These are phyloP conservation scores for Homarus gammarus DNA, from an alignment of 2,888 invertebrate species.

Conservation along the genomic window DNA sequence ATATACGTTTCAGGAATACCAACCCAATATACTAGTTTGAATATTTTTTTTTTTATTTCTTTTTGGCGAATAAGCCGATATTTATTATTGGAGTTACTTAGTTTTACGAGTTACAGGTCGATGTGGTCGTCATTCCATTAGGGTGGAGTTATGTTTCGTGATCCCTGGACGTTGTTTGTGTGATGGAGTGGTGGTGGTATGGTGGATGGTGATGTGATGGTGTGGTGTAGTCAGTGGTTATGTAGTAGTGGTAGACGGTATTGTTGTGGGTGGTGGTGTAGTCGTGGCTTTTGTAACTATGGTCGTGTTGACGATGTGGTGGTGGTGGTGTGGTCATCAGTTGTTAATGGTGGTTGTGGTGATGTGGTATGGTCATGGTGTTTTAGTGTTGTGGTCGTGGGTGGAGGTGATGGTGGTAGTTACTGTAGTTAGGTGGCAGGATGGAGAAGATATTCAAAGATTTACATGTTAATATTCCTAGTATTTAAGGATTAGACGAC, in stretches of 20 bases:
- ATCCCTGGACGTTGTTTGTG: not conserved
- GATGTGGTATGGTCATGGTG: not conserved
- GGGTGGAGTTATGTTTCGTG: not conserved
- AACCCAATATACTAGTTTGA: no score
- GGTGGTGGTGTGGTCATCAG: no score
- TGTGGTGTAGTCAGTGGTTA: no score
- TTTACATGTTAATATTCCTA: no score
- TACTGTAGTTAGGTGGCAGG: no score
- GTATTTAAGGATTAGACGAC: no score
- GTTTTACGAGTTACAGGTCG: not conserved
- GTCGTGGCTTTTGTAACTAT: no score
- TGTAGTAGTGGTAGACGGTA: not conserved
- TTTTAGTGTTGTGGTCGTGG: not conserved
- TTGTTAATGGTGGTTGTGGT: no score
- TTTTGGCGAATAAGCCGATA: not conserved
- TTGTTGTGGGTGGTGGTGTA: not conserved
- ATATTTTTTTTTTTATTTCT: no score
- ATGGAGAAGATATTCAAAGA: no score
- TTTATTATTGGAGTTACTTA: not conserved
- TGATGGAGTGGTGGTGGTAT: not conserved
- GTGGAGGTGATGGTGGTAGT: not conserved
- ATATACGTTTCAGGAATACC: no score
- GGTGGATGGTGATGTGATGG: not conserved
- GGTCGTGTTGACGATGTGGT: no score
- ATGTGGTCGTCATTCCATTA: not conserved